Percentiles rank a stretch among this genome's conserved stretches.
Conservation (phyloP, 2,888 invertebrate species). For the Xiphydria camelus region DNA sequence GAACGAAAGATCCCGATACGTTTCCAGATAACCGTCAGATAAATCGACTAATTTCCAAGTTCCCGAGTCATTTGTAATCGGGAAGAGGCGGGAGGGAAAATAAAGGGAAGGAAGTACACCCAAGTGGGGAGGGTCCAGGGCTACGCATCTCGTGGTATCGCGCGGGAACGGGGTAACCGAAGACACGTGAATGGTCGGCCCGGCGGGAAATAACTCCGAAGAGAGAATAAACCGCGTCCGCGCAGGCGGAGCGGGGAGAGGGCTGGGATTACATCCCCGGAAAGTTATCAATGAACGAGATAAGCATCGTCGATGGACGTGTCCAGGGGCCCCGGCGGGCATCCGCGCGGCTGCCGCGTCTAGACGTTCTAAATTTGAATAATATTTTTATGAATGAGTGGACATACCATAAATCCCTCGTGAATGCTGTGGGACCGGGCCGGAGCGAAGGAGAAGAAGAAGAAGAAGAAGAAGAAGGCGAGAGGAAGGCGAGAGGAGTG, state of each 20-base stretch:
- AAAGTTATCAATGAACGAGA: conserved; percentile 38
- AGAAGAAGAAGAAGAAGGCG: neutral
- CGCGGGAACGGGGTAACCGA: too few relatives aligned
- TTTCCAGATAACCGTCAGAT: too few relatives aligned
- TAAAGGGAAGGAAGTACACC: too few relatives aligned
- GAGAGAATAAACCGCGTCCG: too few relatives aligned
- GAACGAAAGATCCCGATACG: too few relatives aligned
- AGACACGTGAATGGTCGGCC: too few relatives aligned
- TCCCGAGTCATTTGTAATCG: too few relatives aligned
- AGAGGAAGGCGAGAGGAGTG: neutral
- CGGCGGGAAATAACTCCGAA: too few relatives aligned
- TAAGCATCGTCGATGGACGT: conserved; percentile 31
- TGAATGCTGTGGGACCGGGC: conserved; percentile 41
- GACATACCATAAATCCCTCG: conserved; percentile 52
- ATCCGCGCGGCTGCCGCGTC: conserved; percentile 31
- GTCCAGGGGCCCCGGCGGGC: conserved; percentile 1
- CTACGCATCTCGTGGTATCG: too few relatives aligned
- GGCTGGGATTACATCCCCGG: neutral
- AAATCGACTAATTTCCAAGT: too few relatives aligned
- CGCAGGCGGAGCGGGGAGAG: neutral
- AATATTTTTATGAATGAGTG: conserved; percentile 57
- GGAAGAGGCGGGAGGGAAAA: too few relatives aligned
- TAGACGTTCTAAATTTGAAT: conserved; percentile 57
- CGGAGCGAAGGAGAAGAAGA: neutral
- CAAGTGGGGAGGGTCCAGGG: too few relatives aligned